Conservation (phyloP, 2,113 vertebrate species). For the Phrynosoma blainvillii region DNA sequence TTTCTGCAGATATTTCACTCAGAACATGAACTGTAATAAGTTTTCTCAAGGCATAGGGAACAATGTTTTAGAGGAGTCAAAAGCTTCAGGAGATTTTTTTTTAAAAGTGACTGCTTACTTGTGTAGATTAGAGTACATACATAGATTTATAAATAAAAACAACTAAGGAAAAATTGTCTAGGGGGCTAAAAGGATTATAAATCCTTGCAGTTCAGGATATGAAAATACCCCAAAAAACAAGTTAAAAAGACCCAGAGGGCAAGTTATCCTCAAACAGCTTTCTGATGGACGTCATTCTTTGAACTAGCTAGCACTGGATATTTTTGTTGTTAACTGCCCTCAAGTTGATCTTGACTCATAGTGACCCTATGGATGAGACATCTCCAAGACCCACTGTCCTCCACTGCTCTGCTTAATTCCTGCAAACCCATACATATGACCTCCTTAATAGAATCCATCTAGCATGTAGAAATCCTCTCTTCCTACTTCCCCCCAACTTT, state of each 20-base stretch:
- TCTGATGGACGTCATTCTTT: constrained; percentile 5
- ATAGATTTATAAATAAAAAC: background rate
- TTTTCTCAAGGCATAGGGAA: background rate
- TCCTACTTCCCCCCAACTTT: too few relatives aligned
- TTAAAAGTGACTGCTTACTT: background rate
- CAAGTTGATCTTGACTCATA: too few relatives aligned
- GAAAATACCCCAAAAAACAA: background rate
- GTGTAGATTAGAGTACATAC: background rate
- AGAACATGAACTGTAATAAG: background rate
- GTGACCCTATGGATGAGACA: too few relatives aligned
- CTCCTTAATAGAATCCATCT: too few relatives aligned
- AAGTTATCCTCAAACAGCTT: constrained; percentile 19
- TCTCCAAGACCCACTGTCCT: too few relatives aligned
- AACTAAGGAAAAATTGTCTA: background rate
- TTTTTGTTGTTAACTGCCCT: background rate
- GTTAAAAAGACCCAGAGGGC: constrained; percentile 14
- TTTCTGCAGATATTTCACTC: background rate
- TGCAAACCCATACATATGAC: too few relatives aligned
- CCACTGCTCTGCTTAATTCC: too few relatives aligned
- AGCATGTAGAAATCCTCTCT: too few relatives aligned
- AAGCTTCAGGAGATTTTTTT: background rate
- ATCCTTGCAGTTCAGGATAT: background rate
- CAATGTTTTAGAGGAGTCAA: background rate
- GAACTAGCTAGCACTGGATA: background rate
- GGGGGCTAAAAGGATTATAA: background rate